phyloP scores from a whole-genome alignment of 64 coral and sea anemone species.

The Dendronephthya gigantea region DNA sequence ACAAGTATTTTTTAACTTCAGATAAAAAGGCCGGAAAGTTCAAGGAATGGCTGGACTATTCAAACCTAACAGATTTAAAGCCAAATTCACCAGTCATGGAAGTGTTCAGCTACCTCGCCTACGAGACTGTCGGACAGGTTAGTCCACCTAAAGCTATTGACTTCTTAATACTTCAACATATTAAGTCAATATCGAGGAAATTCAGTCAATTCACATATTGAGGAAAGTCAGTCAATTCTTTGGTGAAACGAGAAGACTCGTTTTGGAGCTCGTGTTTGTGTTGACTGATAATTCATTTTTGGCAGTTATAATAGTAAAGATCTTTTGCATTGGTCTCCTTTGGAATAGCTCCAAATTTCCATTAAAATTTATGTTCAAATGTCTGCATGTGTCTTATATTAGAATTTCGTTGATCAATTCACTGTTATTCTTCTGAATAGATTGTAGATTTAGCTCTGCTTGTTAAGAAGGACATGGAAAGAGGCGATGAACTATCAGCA shows the following conservation, averaged over 20 bases:
- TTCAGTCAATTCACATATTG: neutral
- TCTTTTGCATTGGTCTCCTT: no score
- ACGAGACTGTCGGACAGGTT: conserved; percentile 93
- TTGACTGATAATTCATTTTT: no score
- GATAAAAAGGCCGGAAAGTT: conserved; percentile 99
- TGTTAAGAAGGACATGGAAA: conserved; percentile 81
- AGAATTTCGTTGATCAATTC: no score
- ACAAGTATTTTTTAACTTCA: neutral
- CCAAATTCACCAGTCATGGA: conserved; percentile 98
- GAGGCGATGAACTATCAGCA: conserved; percentile 53
- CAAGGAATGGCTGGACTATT: conserved; percentile 94
- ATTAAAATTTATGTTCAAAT: no score
- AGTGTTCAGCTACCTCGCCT: conserved; percentile 83
- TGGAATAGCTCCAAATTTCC: no score
- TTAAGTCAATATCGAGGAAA: no score
- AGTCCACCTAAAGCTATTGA: neutral
- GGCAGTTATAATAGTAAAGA: no score
- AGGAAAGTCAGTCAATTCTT: no score
- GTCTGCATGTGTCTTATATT: no score
- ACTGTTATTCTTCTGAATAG: conserved; percentile 7
- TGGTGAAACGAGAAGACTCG: no score
- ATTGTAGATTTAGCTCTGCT: conserved; percentile 80
- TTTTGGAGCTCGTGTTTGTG: no score
- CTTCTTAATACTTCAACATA: neutral
- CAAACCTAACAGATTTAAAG: conserved; percentile 83